These are phyloP conservation scores for Carettochelys insculpta DNA, from an alignment of 2,113 vertebrate species.

Conservation along the genomic window DNA sequence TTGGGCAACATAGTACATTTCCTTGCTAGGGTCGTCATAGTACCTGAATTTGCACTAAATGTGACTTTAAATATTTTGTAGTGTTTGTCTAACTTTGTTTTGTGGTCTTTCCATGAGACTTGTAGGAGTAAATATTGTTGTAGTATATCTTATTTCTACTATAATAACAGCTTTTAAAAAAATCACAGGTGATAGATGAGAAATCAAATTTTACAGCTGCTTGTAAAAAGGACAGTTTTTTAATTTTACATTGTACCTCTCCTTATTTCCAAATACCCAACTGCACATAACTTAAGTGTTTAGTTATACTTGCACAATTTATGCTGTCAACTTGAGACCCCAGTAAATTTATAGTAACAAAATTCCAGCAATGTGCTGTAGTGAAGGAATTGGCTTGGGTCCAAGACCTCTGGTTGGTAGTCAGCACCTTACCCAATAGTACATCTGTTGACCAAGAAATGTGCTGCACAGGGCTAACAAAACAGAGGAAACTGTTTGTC, in stretches of 20 bases:
- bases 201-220: not conserved
- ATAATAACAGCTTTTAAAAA: not conserved
- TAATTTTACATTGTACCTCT: not conserved
- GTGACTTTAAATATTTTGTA: not conserved
- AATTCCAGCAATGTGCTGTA: not conserved
- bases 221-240: not conserved
- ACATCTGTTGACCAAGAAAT: not conserved
- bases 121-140: not conserved
- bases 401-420: rapidly evolving
- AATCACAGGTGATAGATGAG: not conserved
- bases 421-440: not conserved
- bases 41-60: not conserved
- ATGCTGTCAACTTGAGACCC: not conserved
- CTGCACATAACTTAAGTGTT: not conserved
- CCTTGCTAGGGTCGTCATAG: not conserved
- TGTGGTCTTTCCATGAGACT: not conserved
- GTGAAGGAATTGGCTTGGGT: not conserved
- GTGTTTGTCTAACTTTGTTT: not conserved
- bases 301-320: not conserved
- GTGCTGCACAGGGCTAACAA: not conserved
- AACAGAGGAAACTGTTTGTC: not conserved
- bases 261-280: not conserved
- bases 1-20: conserved; percentile 24
- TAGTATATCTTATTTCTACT: not conserved
- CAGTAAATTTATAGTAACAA: not conserved